Evolutionary conservation across 2,113 vertebrate species (phyloP).

Genomic region (Pachyramphus minor): DNA sequence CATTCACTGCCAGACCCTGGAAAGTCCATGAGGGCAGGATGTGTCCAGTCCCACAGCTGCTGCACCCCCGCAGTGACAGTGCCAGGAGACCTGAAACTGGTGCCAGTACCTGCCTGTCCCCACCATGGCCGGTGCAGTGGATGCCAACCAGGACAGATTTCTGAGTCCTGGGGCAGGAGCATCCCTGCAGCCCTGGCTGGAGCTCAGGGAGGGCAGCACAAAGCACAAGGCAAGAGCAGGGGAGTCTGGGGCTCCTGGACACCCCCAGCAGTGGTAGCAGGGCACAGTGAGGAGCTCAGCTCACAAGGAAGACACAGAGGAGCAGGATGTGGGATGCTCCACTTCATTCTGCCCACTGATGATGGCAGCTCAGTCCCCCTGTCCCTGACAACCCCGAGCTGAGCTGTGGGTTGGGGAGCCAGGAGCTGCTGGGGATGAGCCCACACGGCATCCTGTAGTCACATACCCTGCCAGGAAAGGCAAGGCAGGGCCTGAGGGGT

Average conservation of each 20-base stretch:
- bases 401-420: not conserved
- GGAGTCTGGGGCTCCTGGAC: not conserved
- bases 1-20: not conserved
- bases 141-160: not conserved
- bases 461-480: not conserved
- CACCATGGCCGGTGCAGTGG: fast-evolving
- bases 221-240: not conserved
- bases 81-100: not conserved
- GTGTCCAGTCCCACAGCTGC: not conserved
- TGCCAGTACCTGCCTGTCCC: not conserved
- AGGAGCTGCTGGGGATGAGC: not conserved
- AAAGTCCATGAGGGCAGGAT: fast-evolving
- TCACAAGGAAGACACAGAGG: not conserved
- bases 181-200: fast-evolving
- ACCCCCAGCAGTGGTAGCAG: not conserved
- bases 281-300: not conserved
- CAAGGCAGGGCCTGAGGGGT: not conserved
- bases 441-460: fast-evolving
- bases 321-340: not conserved
- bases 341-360: not conserved
- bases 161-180: not conserved
- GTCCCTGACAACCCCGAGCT: not conserved
- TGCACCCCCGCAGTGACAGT: not conserved
- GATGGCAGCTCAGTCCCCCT: not conserved
- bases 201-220: not conserved